Evolutionary conservation across 2,888 invertebrate genomes (phyloP).

Genomic region (Drosophila paranaensis): DNA sequence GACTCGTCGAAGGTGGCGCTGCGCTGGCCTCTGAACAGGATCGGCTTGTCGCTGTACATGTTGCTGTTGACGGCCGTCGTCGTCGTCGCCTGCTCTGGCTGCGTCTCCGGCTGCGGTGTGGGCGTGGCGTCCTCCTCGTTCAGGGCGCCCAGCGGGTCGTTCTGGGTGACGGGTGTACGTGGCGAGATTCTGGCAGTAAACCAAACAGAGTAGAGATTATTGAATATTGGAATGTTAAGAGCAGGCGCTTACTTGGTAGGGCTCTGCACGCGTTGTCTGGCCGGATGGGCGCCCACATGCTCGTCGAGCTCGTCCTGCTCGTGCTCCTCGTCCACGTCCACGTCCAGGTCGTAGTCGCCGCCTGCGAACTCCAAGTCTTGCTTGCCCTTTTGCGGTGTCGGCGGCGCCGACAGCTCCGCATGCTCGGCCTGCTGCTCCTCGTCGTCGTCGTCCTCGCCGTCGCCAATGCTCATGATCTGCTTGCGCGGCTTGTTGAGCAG

Average conservation of each 20-base stretch:
- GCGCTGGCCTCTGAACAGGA: constrained; percentile 87
- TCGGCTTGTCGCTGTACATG: constrained; percentile 88
- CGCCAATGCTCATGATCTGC: constrained; percentile 78
- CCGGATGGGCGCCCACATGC: constrained; percentile 42
- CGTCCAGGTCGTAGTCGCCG: constrained; percentile 56
- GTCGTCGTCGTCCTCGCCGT: constrained; percentile 68
- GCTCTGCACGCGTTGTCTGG: constrained; percentile 76
- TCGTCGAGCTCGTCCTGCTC: constrained; percentile 55
- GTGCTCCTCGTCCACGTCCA: constrained; percentile 24
- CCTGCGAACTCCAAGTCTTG: constrained; percentile 52
- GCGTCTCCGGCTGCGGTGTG: constrained; percentile 21
- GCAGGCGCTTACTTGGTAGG: constrained; percentile 82
- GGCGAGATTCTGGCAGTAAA: constrained; percentile 87
- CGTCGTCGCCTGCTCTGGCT: constrained; percentile 12
- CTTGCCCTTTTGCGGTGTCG: constrained; percentile 47
- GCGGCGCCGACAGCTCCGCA: constrained; percentile 15
- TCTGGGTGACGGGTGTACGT: constrained; percentile 94
- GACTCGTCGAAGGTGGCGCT: constrained; percentile 88
- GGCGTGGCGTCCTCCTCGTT: constrained; percentile 82
- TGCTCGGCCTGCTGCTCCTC: constrained; percentile 31
- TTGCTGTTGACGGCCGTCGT: constrained; percentile 75
- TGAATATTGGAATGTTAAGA: background rate
- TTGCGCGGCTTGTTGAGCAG: constrained; percentile 84
- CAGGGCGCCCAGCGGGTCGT: constrained; percentile 96
- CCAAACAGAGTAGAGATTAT: background rate